phyloP scores from a whole-genome alignment of 2,113 vertebrate genomes.

The Holacanthus passer region DNA sequence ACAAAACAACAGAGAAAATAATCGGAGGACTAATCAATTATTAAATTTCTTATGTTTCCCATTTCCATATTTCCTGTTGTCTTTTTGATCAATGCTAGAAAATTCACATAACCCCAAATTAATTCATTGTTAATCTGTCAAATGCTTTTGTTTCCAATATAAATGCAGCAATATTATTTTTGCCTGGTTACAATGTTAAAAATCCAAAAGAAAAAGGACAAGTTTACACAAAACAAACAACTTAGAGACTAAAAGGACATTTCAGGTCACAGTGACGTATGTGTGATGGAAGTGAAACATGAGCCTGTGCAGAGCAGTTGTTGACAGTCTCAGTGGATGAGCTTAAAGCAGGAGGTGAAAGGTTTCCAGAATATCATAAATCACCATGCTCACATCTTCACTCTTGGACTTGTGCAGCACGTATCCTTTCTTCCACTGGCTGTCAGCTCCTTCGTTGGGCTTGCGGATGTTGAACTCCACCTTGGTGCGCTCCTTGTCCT shows the following conservation, averaged over 20 bases:
- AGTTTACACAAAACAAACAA: too few species aligned
- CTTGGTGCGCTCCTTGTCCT: constrained; percentile 97
- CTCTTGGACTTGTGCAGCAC: constrained; percentile 99
- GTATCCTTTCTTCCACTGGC: constrained; percentile 98
- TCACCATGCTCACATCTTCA: constrained; percentile 89
- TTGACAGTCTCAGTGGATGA: neutral
- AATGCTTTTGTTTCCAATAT: neutral
- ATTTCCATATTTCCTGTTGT: neutral
- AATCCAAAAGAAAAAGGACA: too few species aligned
- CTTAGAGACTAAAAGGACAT: neutral
- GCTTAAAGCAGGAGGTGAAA: neutral
- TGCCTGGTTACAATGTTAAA: neutral
- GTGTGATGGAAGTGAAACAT: neutral
- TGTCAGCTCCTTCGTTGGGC: constrained; percentile 97
- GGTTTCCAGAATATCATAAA: neutral
- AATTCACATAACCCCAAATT: neutral
- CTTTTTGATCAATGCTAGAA: neutral
- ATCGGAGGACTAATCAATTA: neutral
- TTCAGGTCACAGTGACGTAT: neutral
- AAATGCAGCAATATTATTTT: neutral
- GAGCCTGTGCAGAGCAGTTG: neutral
- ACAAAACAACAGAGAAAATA: neutral
- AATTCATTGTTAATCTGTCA: neutral
- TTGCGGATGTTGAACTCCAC: constrained; percentile 99
- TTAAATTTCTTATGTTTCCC: neutral